A percentile compares a stretch with the other conserved stretches of the same genome.
Evolutionary conservation across 2,797 vertebrate genomes (phyloP).

Genomic region (Calcarius lapponicus): DNA sequence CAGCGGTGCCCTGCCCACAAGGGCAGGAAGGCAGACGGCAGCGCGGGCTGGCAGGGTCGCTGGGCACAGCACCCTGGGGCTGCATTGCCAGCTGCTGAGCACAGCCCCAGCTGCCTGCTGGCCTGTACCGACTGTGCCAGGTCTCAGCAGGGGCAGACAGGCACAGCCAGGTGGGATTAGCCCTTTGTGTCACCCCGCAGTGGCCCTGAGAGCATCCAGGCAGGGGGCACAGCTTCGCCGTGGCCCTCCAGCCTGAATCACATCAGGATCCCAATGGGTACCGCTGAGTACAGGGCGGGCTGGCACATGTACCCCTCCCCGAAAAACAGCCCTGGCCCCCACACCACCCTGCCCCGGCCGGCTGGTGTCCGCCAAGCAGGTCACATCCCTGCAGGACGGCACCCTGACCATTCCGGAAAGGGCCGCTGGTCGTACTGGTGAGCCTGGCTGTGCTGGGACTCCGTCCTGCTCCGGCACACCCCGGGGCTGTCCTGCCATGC

Average conservation of each 20-base stretch:
- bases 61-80: neutral
- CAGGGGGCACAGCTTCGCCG: neutral
- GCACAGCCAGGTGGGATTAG: neutral
- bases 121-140: neutral
- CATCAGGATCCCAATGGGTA: neutral
- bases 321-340: neutral
- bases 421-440: neutral
- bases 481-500: neutral
- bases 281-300: rapidly evolving
- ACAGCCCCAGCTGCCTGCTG: neutral
- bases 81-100: neutral
- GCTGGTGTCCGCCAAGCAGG: rapidly evolving
- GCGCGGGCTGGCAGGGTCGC: neutral
- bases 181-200: neutral
- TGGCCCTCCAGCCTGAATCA: neutral
- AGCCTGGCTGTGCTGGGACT: neutral
- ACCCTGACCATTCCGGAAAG: neutral
- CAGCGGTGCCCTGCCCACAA: neutral
- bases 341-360: rapidly evolving
- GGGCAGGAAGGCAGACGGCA: neutral
- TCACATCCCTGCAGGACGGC: neutral
- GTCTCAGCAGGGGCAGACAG: neutral
- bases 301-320: neutral
- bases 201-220: neutral
- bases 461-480: neutral